Evolutionary conservation across 2,797 vertebrate species (phyloP).

Genomic region (Enteromius trimaculatus): DNA sequence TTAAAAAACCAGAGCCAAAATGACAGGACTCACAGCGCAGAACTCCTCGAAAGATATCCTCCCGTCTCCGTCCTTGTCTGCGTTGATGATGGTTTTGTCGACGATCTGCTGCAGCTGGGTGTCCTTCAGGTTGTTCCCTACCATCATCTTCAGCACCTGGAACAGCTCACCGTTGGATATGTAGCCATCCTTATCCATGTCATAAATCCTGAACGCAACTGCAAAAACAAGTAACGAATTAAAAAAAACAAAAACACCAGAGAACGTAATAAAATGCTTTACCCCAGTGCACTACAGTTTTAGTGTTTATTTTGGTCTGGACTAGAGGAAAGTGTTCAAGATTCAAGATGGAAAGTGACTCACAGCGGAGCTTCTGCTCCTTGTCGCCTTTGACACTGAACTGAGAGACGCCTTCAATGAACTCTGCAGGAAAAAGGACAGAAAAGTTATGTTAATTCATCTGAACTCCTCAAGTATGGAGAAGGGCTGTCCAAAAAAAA

Average conservation of each 20-base stretch:
- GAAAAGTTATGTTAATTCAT: neutral
- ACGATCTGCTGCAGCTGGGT: slow-evolving; percentile 93
- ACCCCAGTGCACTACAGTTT: neutral
- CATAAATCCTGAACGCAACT: slow-evolving; percentile 94
- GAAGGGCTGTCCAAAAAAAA: too few relatives aligned
- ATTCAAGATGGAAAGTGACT: slow-evolving; percentile 71
- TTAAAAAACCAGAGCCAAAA: neutral
- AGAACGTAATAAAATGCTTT: neutral
- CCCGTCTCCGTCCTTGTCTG: slow-evolving; percentile 90
- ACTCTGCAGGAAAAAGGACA: slow-evolving; percentile 76
- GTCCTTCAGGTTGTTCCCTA: slow-evolving; percentile 95
- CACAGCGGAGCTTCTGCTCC: slow-evolving; percentile 93
- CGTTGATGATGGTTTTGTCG: slow-evolving; percentile 84
- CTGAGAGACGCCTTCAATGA: slow-evolving; percentile 94
- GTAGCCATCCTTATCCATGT: slow-evolving; percentile 95
- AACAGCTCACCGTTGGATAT: slow-evolving; percentile 95
- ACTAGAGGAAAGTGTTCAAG: neutral
- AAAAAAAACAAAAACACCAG: neutral
- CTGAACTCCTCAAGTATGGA: neutral
- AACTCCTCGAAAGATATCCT: slow-evolving; percentile 94
- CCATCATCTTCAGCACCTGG: slow-evolving; percentile 96
- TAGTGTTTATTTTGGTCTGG: neutral
- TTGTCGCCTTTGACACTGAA: slow-evolving; percentile 97
- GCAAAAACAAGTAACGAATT: slow-evolving; percentile 20
- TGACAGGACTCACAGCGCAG: slow-evolving; percentile 81